These are phyloP conservation scores for Beaufortia kweichowensis DNA, from an alignment of 2,113 vertebrate genomes.

Conservation along the genomic window DNA sequence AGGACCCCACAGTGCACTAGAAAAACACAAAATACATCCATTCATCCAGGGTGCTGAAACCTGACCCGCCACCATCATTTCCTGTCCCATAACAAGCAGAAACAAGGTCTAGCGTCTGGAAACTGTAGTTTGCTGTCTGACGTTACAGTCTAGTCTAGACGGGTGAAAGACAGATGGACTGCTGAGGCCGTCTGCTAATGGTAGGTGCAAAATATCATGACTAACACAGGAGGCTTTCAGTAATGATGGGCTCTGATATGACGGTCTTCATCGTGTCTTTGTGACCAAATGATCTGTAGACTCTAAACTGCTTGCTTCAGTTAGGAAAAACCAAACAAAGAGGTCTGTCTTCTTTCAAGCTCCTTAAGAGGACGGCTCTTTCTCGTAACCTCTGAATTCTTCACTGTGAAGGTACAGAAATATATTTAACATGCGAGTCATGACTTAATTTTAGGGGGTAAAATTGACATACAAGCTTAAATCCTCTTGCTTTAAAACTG, in stretches of 20 bases:
- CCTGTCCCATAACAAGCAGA: conserved; percentile 23
- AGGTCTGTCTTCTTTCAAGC: conserved; percentile 31
- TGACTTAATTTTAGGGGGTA: neutral
- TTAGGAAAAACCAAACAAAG: conserved; percentile 47
- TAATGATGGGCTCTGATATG: conserved; percentile 42
- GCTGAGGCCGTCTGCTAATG: conserved; percentile 11
- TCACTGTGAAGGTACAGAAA: neutral
- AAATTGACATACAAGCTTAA: neutral
- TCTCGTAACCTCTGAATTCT: neutral
- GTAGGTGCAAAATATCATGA: conserved; percentile 44
- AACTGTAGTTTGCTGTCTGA: neutral
- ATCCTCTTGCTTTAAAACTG: too few species aligned
- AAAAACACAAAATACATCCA: conserved; percentile 6
- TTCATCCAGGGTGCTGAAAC: conserved; percentile 8
- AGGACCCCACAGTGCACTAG: neutral
- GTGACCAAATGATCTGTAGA: conserved; percentile 38
- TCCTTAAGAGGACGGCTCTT: neutral
- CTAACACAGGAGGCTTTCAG: conserved; percentile 42
- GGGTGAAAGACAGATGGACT: conserved; percentile 24
- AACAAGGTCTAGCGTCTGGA: neutral
- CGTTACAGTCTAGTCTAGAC: conserved; percentile 17
- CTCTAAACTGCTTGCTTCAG: conserved; percentile 41
- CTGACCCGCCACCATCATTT: neutral
- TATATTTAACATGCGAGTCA: conserved; percentile 1
- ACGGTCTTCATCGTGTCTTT: conserved; percentile 26